Percentiles rank a stretch among this genome's conserved stretches.
Evolutionary conservation across 2,888 invertebrate species (phyloP).

Genomic region (Diploptera punctata): DNA sequence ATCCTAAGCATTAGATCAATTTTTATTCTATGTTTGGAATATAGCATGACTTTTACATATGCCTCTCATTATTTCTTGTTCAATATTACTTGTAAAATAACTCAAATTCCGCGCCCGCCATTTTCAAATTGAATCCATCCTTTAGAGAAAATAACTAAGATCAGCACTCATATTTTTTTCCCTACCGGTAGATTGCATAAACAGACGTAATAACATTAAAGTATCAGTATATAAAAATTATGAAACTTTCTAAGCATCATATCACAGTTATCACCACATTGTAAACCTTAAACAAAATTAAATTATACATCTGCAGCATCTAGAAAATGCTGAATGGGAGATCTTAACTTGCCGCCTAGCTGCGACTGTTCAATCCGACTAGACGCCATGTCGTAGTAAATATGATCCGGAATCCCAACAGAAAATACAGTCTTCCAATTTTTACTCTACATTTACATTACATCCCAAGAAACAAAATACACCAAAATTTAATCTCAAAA

Average conservation of each 20-base stretch:
- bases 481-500: conserved; percentile 53
- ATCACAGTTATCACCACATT: neutral
- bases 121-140: conserved; percentile 43
- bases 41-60: too few species aligned
- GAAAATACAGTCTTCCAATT: conserved; percentile 30
- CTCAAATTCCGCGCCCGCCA: conserved; percentile 46
- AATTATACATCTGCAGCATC: neutral
- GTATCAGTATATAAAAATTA: conserved; percentile 27
- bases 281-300: conserved; percentile 34
- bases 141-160: conserved; percentile 36
- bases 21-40: too few species aligned
- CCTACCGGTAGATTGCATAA: conserved; percentile 40
- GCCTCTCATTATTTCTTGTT: too few species aligned
- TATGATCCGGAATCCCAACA: conserved; percentile 25
- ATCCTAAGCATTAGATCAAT: too few species aligned
- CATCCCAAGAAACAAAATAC: conserved; percentile 45
- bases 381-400: conserved; percentile 33
- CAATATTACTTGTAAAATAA: conserved; percentile 33
- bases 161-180: conserved; percentile 40
- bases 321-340: neutral
- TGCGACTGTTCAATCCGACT: conserved; percentile 34
- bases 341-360: conserved; percentile 18
- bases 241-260: conserved; percentile 15
- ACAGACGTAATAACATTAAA: neutral
- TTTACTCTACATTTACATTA: conserved; percentile 48